Evolutionary conservation across 2,888 invertebrate genomes (phyloP).

Genomic region (Diachrysia chrysitis): DNA sequence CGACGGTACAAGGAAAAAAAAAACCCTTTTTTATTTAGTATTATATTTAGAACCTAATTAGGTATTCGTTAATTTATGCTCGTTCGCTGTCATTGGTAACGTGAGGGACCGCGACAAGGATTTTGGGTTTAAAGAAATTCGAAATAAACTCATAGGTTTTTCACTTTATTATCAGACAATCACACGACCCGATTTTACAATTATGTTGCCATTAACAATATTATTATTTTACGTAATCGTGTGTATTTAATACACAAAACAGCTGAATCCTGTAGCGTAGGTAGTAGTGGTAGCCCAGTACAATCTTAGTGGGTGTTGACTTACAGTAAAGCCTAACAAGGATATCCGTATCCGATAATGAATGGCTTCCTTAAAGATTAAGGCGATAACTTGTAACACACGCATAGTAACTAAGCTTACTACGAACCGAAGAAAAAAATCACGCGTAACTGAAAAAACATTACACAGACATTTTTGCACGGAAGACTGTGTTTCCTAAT

Average conservation of each 20-base stretch:
- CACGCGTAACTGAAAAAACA: background rate
- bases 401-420: background rate
- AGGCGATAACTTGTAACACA: constrained; percentile 9
- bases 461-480: background rate
- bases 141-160: too few species aligned
- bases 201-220: background rate
- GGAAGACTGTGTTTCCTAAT: background rate
- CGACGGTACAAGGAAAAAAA: too few species aligned
- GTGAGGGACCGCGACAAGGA: too few species aligned
- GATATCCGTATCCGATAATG: constrained; percentile 50
- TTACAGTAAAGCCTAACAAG: constrained; percentile 49
- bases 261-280: constrained; percentile 7
- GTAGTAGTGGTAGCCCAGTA: constrained; percentile 6
- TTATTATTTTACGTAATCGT: background rate
- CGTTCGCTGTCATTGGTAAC: too few species aligned
- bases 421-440: background rate
- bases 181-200: too few species aligned
- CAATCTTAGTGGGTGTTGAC: constrained; percentile 19
- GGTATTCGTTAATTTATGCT: too few species aligned
- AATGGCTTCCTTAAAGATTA: constrained; percentile 50
- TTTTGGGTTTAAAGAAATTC: too few species aligned
- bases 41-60: too few species aligned
- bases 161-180: too few species aligned
- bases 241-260: constrained; percentile 16
- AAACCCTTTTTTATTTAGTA: too few species aligned